Evolutionary conservation across 2,888 invertebrate species (phyloP).

Genomic region (Cantharis lateralis): DNA sequence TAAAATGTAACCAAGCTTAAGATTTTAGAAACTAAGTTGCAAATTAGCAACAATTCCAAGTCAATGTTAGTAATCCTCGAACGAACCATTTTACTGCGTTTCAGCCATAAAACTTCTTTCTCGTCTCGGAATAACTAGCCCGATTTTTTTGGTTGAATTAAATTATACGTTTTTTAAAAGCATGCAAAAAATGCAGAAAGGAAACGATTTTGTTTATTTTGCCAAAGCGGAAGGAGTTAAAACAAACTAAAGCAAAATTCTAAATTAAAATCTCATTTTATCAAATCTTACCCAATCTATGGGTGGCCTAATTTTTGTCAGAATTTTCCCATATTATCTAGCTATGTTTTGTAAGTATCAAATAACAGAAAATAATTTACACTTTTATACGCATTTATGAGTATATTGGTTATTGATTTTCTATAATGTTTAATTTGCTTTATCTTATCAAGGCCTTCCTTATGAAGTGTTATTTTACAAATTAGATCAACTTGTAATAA

Average conservation of each 20-base stretch:
- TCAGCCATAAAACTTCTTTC: background rate
- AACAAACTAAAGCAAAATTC: background rate
- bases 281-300: background rate
- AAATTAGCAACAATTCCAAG: background rate
- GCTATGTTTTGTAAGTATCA: background rate
- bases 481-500: background rate
- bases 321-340: background rate
- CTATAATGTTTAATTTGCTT: background rate
- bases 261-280: background rate
- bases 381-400: background rate
- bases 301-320: background rate
- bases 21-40: no score
- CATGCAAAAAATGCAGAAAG: background rate
- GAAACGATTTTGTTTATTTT: background rate
- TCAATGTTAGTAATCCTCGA: background rate
- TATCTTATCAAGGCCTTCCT: background rate
- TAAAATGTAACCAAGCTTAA: background rate
- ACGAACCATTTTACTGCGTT: background rate
- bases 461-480: background rate
- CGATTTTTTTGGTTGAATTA: background rate
- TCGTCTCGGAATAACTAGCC: background rate
- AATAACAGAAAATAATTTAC: background rate
- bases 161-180: background rate
- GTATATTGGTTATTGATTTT: background rate
- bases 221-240: background rate